phyloP scores from a whole-genome alignment of 1,140 invertebrate species.

The Brachystomella parvula region DNA sequence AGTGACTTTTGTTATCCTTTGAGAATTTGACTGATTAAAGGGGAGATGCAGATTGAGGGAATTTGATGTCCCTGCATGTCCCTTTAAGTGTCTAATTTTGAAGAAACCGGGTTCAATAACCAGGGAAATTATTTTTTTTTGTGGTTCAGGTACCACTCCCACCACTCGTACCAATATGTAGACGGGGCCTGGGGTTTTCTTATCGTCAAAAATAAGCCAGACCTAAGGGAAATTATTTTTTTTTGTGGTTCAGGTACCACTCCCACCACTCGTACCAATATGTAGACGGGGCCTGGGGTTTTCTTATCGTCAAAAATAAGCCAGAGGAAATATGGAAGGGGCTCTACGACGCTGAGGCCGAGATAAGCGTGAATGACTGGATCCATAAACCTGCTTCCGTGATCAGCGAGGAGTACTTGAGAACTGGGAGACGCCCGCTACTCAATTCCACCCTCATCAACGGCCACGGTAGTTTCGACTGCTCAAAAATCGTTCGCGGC shows the following conservation, averaged over 20 bases:
- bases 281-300: slow-evolving; percentile 14
- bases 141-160: slow-evolving; percentile 17
- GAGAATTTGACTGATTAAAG: no score
- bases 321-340: neutral
- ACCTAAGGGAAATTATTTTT: no score
- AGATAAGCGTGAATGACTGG: slow-evolving; percentile 19
- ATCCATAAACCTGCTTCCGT: slow-evolving; percentile 13
- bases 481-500: neutral
- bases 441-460: slow-evolving; percentile 21
- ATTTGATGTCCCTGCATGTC: no score
- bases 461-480: slow-evolving; percentile 13
- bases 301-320: slow-evolving; percentile 9
- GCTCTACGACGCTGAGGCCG: slow-evolving; percentile 16
- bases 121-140: no score
- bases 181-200: slow-evolving; percentile 16
- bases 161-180: slow-evolving; percentile 18
- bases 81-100: no score
- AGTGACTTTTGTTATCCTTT: no score
- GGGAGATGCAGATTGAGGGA: no score
- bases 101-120: no score
- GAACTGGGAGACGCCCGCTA: slow-evolving; percentile 6
- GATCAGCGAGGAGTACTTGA: slow-evolving; percentile 6
- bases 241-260: slow-evolving; percentile 16
- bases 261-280: slow-evolving; percentile 21
- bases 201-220: neutral